Evolutionary conservation across 2,888 invertebrate species (phyloP).

Genomic region (Euplexia lucipara): DNA sequence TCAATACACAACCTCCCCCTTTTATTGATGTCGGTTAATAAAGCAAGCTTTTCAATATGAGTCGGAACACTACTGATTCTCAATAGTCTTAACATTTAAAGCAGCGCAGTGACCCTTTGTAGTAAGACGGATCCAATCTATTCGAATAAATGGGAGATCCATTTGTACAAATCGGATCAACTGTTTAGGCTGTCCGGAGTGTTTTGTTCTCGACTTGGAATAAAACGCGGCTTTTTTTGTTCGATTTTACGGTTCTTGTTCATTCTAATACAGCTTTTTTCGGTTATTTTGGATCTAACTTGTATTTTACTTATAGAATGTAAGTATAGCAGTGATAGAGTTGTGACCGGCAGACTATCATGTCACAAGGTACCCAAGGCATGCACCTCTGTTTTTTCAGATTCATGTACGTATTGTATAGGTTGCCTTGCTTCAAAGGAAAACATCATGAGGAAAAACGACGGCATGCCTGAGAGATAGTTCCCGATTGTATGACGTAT

Average conservation of each 20-base stretch:
- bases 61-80: conserved; percentile 10
- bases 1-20: too few species aligned
- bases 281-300: background rate
- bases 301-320: background rate
- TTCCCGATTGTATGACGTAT: too few species aligned
- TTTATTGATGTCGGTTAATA: too few species aligned
- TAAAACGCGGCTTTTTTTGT: conserved; percentile 33
- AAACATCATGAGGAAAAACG: too few species aligned
- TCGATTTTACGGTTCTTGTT: conserved; percentile 9
- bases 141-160: conserved; percentile 58
- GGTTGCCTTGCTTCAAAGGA: too few species aligned
- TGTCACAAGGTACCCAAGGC: too few species aligned
- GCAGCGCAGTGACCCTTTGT: conserved; percentile 50
- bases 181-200: conserved; percentile 44
- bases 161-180: conserved; percentile 63
- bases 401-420: too few species aligned
- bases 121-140: conserved; percentile 60
- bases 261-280: conserved; percentile 12
- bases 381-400: too few species aligned
- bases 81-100: conserved; percentile 39
- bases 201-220: conserved; percentile 52
- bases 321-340: background rate
- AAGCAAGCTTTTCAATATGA: conserved; percentile 1
- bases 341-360: too few species aligned
- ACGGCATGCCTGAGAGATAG: too few species aligned